phyloP scores from a whole-genome alignment of 2,113 vertebrate species.

The Pithys albifrons region DNA sequence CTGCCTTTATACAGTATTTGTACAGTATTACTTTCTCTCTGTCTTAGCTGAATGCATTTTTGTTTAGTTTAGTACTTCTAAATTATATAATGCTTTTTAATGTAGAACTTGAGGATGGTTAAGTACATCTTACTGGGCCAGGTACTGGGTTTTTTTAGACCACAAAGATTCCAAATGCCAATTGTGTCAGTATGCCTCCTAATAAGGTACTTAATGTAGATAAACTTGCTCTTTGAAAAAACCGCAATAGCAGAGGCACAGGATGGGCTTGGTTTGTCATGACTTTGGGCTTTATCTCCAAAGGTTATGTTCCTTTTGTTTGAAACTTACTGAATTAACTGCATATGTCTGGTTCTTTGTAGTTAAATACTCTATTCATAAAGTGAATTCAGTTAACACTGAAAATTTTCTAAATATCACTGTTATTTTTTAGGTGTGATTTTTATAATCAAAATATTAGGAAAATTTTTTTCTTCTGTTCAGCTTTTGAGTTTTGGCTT shows the following conservation, averaged over 20 bases:
- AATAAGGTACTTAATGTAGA: neutral
- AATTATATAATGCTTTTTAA: neutral
- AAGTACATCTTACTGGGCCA: neutral
- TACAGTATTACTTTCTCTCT: neutral
- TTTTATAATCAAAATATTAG: neutral
- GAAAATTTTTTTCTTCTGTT: neutral
- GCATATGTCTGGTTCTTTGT: neutral
- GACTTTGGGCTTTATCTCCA: neutral
- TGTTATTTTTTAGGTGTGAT: neutral
- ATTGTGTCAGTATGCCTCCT: neutral
- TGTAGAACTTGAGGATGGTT: neutral
- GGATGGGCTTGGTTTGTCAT: neutral
- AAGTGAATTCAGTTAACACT: neutral
- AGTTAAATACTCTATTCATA: neutral
- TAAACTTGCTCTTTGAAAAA: neutral
- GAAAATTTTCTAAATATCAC: neutral
- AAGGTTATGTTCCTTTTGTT: neutral
- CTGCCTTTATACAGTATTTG: neutral
- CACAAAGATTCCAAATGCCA: neutral
- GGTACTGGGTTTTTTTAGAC: neutral
- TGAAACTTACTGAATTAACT: neutral
- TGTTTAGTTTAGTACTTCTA: neutral
- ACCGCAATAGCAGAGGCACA: neutral
- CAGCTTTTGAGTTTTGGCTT: neutral
- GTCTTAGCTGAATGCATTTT: conserved; percentile 10